Conservation (phyloP, 2,888 invertebrate species). For the Hedychridium roseum region DNA sequence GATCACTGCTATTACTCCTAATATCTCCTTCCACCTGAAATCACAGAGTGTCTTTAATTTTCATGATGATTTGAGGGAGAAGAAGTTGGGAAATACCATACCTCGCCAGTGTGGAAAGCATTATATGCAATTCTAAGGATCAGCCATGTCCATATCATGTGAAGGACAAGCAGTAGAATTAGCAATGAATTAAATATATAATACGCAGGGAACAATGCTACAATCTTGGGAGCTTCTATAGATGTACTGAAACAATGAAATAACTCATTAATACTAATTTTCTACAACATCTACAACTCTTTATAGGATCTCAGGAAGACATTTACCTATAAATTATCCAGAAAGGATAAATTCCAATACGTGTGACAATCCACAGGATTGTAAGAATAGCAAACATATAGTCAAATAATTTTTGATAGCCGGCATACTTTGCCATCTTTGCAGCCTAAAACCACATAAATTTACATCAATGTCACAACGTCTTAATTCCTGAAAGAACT, state of each 20-base stretch:
- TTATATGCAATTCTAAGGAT: conserved; percentile 88
- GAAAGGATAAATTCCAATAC: conserved; percentile 88
- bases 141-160: conserved; percentile 93
- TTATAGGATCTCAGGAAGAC: too few species aligned
- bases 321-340: conserved; percentile 83
- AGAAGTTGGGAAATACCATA: too few species aligned
- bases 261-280: conserved; percentile 3
- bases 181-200: conserved; percentile 92
- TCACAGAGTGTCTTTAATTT: too few species aligned
- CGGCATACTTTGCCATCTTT: conserved; percentile 93
- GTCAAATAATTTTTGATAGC: conserved; percentile 88
- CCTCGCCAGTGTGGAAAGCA: conserved; percentile 75
- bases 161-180: conserved; percentile 79
- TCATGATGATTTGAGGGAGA: too few species aligned
- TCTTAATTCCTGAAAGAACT: too few species aligned
- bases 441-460: too few species aligned
- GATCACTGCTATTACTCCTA: conserved; percentile 76
- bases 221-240: conserved; percentile 82
- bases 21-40: conserved; percentile 87
- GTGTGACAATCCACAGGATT: conserved; percentile 88
- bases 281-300: too few species aligned
- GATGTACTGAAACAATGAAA: conserved; percentile 72
- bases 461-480: too few species aligned
- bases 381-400: conserved; percentile 88
- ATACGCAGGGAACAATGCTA: conserved; percentile 93